A percentile compares a stretch with the other conserved stretches of the same genome.
Evolutionary conservation across 2,888 invertebrate species (phyloP).

Genomic region (Drosophila acutilabella): DNA sequence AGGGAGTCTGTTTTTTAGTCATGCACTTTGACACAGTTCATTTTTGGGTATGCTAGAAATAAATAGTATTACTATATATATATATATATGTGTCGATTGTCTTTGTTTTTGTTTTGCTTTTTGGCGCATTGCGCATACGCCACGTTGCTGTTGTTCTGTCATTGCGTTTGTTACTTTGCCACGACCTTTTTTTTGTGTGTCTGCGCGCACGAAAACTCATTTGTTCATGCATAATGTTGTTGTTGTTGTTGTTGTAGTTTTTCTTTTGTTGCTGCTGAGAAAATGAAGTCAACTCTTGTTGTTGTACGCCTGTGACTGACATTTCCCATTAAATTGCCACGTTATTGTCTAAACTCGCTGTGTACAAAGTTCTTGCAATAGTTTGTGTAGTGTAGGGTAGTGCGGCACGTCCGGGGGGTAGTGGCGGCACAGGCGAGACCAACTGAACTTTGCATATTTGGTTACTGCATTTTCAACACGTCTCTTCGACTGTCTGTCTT

Average conservation of each 20-base stretch:
- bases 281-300: constrained; percentile 78
- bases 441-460: constrained; percentile 65
- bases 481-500: constrained; percentile 25
- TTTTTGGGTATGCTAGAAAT: constrained; percentile 19
- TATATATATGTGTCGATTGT: constrained; percentile 54
- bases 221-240: constrained; percentile 70
- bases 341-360: constrained; percentile 70
- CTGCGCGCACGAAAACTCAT: constrained; percentile 66
- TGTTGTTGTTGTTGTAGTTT: constrained; percentile 54
- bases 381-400: neutral
- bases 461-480: constrained; percentile 69
- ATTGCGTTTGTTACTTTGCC: constrained; percentile 66
- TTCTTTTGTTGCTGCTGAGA: constrained; percentile 70
- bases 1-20: constrained; percentile 29
- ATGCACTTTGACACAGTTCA: constrained; percentile 59
- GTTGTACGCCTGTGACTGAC: constrained; percentile 70
- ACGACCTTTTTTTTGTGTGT: constrained; percentile 63
- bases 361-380: constrained; percentile 53
- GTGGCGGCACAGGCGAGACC: constrained; percentile 1
- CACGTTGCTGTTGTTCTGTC: constrained; percentile 45
- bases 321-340: constrained; percentile 81
- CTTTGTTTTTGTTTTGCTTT: constrained; percentile 11
- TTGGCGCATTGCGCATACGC: constrained; percentile 52
- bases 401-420: neutral
- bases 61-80: constrained; percentile 1